These are phyloP conservation scores for Micrasema longulum DNA, from an alignment of 1,140 invertebrate genomes.

Conservation along the genomic window DNA sequence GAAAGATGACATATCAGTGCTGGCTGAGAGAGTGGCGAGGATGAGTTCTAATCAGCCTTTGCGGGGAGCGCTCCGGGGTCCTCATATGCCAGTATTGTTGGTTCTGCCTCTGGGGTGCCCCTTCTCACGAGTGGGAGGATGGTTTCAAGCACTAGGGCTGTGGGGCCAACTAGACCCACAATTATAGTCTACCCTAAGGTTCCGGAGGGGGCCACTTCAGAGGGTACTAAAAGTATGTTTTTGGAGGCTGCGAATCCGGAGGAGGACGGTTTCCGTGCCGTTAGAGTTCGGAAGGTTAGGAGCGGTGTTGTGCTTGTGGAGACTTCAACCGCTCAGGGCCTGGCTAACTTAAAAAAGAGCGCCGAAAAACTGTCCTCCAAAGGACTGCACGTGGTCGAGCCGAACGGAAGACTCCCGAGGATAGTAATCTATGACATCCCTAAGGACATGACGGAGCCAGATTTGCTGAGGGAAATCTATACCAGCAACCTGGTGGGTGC, in stretches of 20 bases:
- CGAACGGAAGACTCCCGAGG: neutral
- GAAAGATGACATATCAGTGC: too few relatives aligned
- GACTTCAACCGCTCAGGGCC: neutral
- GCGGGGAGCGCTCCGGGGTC: too few relatives aligned
- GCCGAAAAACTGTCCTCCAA: neutral
- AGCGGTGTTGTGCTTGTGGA: neutral
- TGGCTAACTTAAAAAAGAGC: neutral
- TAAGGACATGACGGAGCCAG: neutral
- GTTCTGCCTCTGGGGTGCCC: too few relatives aligned
- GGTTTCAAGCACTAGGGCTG: neutral
- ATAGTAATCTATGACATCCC: neutral
- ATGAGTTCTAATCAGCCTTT: too few relatives aligned
- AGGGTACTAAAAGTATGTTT: neutral
- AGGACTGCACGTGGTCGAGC: neutral
- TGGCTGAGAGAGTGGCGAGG: too few relatives aligned
- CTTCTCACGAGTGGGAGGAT: too few relatives aligned
- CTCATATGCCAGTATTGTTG: too few relatives aligned
- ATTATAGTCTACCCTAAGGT: neutral
- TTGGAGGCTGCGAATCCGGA: neutral
- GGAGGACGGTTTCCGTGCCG: conserved; percentile 61
- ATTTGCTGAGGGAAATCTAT: neutral
- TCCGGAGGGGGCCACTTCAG: neutral
- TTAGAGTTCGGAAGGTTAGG: conserved; percentile 57
- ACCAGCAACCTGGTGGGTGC: neutral
- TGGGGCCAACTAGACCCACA: conserved; percentile 72